These are phyloP conservation scores for Malurus cyaneus DNA, from an alignment of 2,113 vertebrate species.

Conservation along the genomic window DNA sequence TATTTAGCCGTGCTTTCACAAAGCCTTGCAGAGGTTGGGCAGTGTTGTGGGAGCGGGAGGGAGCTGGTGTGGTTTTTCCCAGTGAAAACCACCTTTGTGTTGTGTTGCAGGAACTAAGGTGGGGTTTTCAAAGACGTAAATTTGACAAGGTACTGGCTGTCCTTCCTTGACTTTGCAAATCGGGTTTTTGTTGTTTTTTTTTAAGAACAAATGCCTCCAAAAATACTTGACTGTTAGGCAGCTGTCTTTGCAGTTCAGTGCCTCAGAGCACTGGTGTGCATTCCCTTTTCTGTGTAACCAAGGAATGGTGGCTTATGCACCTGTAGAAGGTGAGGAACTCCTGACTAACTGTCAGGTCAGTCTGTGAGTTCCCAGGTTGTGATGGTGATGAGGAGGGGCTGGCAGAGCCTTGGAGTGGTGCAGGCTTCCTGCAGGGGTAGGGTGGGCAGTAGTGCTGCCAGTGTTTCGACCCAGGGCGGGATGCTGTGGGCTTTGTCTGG, in stretches of 20 bases:
- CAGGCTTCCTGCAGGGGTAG: no score
- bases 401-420: not conserved
- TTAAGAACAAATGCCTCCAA: not conserved
- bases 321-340: not conserved
- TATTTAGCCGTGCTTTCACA: not conserved
- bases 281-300: not conserved
- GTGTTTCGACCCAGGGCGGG: not conserved
- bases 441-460: not conserved
- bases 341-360: fast-evolving
- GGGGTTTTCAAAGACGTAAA: not conserved
- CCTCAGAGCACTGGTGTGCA: fast-evolving
- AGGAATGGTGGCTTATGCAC: fast-evolving
- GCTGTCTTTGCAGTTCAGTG: not conserved
- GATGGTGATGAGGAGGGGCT: not conserved
- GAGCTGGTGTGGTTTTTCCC: not conserved
- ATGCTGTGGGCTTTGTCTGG: not conserved
- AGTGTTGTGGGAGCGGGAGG: not conserved
- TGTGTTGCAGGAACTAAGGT: not conserved
- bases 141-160: not conserved
- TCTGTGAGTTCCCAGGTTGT: not conserved
- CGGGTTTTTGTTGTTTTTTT: not conserved
- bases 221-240: not conserved
- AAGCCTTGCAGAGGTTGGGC: not conserved
- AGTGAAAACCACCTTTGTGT: not conserved
- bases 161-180: not conserved